These are phyloP conservation scores for Microvelia longipes DNA, from an alignment of 1,140 invertebrate species.

Conservation along the genomic window DNA sequence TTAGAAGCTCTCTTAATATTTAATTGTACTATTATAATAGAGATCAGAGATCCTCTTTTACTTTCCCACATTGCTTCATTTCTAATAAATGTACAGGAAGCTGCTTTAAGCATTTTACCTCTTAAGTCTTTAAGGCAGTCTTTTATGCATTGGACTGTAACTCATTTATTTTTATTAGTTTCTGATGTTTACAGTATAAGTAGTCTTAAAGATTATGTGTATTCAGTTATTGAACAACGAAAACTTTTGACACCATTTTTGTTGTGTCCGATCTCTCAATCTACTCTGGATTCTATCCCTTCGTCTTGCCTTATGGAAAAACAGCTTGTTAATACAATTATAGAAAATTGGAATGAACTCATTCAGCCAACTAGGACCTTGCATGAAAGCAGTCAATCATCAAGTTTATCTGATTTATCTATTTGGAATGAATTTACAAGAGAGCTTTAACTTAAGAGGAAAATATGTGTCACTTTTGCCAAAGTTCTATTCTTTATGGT, in stretches of 20 bases:
- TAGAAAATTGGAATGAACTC: not conserved
- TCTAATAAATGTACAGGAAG: not conserved
- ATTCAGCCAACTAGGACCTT: not conserved
- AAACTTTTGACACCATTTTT: not conserved
- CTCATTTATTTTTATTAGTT: not conserved
- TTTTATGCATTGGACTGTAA: not conserved
- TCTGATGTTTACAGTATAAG: not conserved
- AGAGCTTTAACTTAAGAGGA: too few relatives aligned
- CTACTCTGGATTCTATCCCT: not conserved
- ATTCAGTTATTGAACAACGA: not conserved
- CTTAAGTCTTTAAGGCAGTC: not conserved
- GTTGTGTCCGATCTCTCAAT: not conserved
- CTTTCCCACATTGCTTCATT: not conserved
- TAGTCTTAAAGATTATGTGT: not conserved
- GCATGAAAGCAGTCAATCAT: not conserved
- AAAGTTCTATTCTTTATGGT: too few relatives aligned
- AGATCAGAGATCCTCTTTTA: not conserved
- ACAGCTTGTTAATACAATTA: not conserved
- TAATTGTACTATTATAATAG: not conserved
- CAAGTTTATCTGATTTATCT: not conserved
- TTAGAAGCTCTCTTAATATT: not conserved
- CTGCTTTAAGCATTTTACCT: not conserved
- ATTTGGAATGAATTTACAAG: not conserved
- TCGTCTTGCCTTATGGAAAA: not conserved
- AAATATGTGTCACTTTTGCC: too few relatives aligned